Base-by-base conservation (phyloP, 35 echinoderm and acorn worm species). In the Heliocidaris tuberculata region DNA sequence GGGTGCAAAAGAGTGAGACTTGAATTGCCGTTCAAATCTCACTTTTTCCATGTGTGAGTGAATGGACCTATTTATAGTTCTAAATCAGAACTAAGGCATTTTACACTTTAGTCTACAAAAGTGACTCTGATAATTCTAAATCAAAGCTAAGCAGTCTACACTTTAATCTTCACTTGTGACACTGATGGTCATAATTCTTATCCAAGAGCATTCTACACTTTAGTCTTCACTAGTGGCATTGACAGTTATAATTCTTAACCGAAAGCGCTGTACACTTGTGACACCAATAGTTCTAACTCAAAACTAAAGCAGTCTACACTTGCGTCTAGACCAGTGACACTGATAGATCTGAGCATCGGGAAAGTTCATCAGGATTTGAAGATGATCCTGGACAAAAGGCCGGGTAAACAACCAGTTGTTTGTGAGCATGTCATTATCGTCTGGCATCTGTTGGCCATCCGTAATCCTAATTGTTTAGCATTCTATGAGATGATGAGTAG, bases 391-490 rank as follows among this genome's bases (percentile, higher is more conserved):
- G 65, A 78, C 65, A 78, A 78, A 42, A 78, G 65, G 17, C 65
- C 19, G 65, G 65, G 27, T 78, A 78, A 78, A 78, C 65, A 78
- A 78, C 65, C 65, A 78, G 65, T 78, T 78, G 65, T 78, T 78
- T 78, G 65, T 78, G 65, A 78, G 65, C 65, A 78, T 78, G 65
- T 78, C 65, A 21, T 78, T 78, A 78, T 78, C 65, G 65, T 78
- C 65, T 78, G 17, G 47, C 87, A 89, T 89, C 87, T 89, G 87
- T 89, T 48, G 31, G 19, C 87, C 31, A 89, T 89, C 87, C 87
- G 87, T 89, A 89, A 89, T 32, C 87, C 87, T 89, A 89, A 89
- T 89, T 89, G 87, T 89, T 89, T 27, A n/a, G 65, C 65, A 78
- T 78, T 78, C 65, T 78, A 78, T 78, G 65, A 78, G 21, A 78